A percentile compares a stretch with the other conserved stretches of the same genome.
Conservation (phyloP, 1,140 invertebrate species). For the Eumeta japonica region DNA sequence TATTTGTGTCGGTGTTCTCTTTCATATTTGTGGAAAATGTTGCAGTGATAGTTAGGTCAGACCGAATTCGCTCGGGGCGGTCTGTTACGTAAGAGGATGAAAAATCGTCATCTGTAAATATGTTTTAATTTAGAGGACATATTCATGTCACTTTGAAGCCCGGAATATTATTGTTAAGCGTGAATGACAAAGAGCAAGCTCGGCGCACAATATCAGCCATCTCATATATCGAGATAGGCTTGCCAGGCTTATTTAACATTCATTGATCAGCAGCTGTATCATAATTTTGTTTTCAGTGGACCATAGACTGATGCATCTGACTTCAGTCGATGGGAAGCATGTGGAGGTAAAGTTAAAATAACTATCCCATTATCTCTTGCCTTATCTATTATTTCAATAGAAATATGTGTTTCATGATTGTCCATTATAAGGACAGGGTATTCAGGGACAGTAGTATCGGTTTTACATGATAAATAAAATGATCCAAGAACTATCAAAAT, state of each 20-base stretch:
- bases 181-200: too few relatives aligned
- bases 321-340: conserved; percentile 23
- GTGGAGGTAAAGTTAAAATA: conserved; percentile 23
- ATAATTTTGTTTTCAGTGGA: conserved; percentile 28
- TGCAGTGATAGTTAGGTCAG: too few relatives aligned
- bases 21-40: too few relatives aligned
- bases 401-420: conserved; percentile 21
- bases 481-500: conserved; percentile 1
- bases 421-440: conserved; percentile 15
- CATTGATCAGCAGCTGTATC: conserved; percentile 17
- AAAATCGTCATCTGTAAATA: too few relatives aligned
- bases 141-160: too few relatives aligned
- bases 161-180: too few relatives aligned
- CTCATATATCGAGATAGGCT: conserved; percentile 29
- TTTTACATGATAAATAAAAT: conserved; percentile 5
- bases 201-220: conserved; percentile 20
- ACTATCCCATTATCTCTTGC: conserved; percentile 26
- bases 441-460: conserved; percentile 8
- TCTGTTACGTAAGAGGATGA: too few relatives aligned
- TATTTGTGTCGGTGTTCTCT: too few relatives aligned
- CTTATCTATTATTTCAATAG: conserved; percentile 18
- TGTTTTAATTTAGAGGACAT: too few relatives aligned
- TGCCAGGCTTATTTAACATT: conserved; percentile 21
- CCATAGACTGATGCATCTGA: conserved; percentile 33
- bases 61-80: too few relatives aligned